These are phyloP conservation scores for Blastomussa wellsi DNA, from an alignment of 92 coral and sea anemone genomes.

Conservation along the genomic window DNA sequence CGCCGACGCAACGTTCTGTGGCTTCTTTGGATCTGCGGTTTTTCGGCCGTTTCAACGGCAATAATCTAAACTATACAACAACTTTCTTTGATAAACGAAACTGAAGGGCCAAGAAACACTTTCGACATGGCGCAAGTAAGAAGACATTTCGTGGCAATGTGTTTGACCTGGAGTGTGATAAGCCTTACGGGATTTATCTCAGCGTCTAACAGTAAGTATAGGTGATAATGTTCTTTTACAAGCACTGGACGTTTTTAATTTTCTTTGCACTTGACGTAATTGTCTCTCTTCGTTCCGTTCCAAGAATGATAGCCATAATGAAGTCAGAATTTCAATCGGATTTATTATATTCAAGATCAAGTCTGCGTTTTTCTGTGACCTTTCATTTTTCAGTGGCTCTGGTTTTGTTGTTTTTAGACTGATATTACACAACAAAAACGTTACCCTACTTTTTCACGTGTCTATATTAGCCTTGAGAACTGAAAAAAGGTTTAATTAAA, in stretches of 20 bases:
- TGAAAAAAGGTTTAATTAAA: not conserved
- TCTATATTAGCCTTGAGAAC: not conserved
- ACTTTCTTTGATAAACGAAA: not conserved
- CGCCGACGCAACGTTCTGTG: not conserved
- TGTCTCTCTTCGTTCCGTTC: not conserved
- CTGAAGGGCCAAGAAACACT: not conserved
- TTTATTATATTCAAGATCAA: not conserved
- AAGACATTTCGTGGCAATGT: not conserved
- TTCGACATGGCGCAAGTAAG: not conserved
- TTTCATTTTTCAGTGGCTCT: not conserved
- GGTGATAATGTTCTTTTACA: not conserved
- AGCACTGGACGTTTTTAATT: not conserved
- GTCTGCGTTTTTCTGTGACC: constrained; percentile 1
- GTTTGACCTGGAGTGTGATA: constrained; percentile 24
- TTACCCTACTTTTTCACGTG: not conserved
- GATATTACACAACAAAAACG: not conserved
- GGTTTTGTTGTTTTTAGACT: not conserved
- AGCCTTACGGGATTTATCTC: not conserved
- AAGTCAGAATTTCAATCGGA: not conserved
- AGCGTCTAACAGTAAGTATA: constrained; percentile 21
- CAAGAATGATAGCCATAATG: not conserved
- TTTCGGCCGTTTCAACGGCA: not conserved
- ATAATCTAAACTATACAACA: not conserved
- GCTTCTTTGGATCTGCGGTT: not conserved
- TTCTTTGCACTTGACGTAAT: not conserved